phyloP scores from a whole-genome alignment of 2,113 vertebrate genomes.

The Pan troglodytes region NHGRI_mPanTro3-v2.1_pri NC_072411.2:118482501-118483000 shows the following conservation, averaged over 20 bases:
- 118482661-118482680: neutral
- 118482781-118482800: neutral
- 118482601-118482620: neutral
- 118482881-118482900: neutral
- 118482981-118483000: neutral
- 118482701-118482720: neutral
- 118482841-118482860: neutral
- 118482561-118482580: neutral
- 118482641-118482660: fast-evolving
- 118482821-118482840: neutral
- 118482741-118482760: neutral
- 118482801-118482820: neutral
- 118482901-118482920: neutral
- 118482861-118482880: neutral
- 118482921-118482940: fast-evolving
- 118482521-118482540: neutral
- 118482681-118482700: neutral
- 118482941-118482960: neutral
- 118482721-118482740: neutral
- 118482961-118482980: neutral
- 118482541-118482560: neutral
- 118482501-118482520: neutral
- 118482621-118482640: neutral
- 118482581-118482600: fast-evolving
- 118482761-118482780: neutral